A percentile compares a stretch with the other conserved stretches of the same genome.
Conservation (phyloP, 2,797 vertebrate species). For the Strix occidentalis region DNA sequence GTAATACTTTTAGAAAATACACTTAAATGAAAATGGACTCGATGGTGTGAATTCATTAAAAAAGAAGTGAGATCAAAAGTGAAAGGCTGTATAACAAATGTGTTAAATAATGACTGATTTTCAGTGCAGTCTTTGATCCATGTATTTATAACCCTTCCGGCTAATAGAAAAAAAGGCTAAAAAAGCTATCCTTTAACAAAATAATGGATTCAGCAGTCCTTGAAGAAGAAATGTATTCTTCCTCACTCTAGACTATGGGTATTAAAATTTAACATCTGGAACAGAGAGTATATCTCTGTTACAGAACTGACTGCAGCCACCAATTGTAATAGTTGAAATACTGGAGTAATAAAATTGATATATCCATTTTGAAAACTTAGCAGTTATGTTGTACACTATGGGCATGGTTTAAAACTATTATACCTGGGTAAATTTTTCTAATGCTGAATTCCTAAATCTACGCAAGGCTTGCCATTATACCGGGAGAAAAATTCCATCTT, state of each 20-base stretch:
- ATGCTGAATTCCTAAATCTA: background rate
- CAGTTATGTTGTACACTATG: background rate
- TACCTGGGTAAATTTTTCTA: background rate
- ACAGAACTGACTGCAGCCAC: background rate
- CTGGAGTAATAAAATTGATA: background rate
- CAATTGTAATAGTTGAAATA: background rate
- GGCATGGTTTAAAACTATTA: background rate
- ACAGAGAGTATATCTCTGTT: background rate
- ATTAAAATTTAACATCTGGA: conserved; percentile 14
- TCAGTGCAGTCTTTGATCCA: background rate
- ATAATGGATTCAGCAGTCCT: background rate
- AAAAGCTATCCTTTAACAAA: background rate
- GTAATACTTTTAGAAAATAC: conserved; percentile 16
- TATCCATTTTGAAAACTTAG: background rate
- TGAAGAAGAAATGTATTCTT: background rate
- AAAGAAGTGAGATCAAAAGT: conserved; percentile 13
- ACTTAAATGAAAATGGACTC: background rate
- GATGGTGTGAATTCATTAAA: background rate
- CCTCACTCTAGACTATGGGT: background rate
- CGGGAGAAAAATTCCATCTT: background rate
- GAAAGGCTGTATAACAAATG: background rate
- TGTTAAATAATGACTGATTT: conserved; percentile 12
- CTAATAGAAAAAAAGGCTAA: background rate
- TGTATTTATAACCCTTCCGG: background rate
- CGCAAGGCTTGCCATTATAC: background rate